Evolutionary conservation across 2,113 vertebrate genomes (phyloP), one percentile per base, ranked within the genome.

Genomic region (Pedionomus torquatus): DNA sequence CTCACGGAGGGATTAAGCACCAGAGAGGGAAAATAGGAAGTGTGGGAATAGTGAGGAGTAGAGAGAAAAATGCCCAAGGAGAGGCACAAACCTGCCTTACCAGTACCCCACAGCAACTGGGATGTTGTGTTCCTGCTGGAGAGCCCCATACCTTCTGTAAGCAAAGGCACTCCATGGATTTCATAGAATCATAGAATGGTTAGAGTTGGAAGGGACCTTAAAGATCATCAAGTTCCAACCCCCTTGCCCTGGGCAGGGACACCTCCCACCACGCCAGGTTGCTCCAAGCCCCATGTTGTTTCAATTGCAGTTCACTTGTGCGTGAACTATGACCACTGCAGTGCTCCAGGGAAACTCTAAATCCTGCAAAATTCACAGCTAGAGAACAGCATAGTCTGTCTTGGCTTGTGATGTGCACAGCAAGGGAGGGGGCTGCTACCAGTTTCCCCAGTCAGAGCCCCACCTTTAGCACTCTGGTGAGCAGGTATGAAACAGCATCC

Each of bases 91-190:
- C 20, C 44, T 6, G 1, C 23, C 2, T 39, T 58, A 11, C 39
- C 43, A 25, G 28, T 17, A 7, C 54, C 28, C 39, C 44, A 19
- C 31, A 21, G 46, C 9, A 9, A 13, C 11, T 0, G 1, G 37
- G 68, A 11, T 55, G 26, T 46, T 31, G 46, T 9, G 51, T 5
- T 61, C 46, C 69, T 35, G 25, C 61, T 43, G 55, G 39, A 57
- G 25, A 58, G 16, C 43, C 48, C 51, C 0, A 0, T 8, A 9
- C 3, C 65, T 37, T 26, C 68, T 31, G 18, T 7, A 21, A 16
- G 5, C 37, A 71, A 30, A 65, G 19, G n/a, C 17, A 35, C 33
- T 5, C 35, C 23, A 37, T 66, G 44, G 41, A 26, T 49, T 87
- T 82, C 10, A 54, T 60, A 26, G 41, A 41, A 41, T 41, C 41